phyloP scores from a whole-genome alignment of 92 coral and sea anemone species.

The Ricordea florida region DNA sequence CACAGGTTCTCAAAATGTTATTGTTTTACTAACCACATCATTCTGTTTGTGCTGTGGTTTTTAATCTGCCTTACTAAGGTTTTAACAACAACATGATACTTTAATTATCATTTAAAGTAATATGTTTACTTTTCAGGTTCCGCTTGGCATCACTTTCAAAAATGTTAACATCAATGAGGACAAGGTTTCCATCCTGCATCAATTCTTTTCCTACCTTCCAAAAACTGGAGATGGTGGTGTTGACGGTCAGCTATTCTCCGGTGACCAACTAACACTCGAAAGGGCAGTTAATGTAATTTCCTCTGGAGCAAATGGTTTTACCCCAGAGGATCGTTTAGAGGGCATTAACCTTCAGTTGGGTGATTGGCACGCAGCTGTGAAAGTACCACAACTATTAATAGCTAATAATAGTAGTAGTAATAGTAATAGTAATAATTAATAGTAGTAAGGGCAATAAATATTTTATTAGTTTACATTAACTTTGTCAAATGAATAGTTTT shows the following conservation, averaged over 20 bases:
- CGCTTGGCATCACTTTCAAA: constrained; percentile 50
- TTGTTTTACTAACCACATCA: constrained; percentile 1
- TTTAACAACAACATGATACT: no score
- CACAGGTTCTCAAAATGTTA: background rate
- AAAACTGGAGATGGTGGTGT: constrained; percentile 16
- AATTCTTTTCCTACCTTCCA: constrained; percentile 51
- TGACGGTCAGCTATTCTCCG: constrained; percentile 59
- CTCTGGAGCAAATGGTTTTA: constrained; percentile 54
- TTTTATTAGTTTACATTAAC: no score
- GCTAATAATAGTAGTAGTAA: background rate
- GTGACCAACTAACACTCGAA: constrained; percentile 60
- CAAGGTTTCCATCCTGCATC: constrained; percentile 45
- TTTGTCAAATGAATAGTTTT: no score
- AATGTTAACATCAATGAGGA: constrained; percentile 69
- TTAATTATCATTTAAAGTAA: no score
- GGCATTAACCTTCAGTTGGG: constrained; percentile 62
- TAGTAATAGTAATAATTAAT: background rate
- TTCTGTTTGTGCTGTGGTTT: constrained; percentile 1
- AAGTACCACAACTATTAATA: constrained; percentile 35
- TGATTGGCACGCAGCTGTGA: constrained; percentile 72
- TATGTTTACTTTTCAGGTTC: constrained; percentile 41
- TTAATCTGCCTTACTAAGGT: background rate
- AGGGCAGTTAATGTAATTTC: constrained; percentile 41
- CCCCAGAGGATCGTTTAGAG: constrained; percentile 53
- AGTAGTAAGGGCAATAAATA: no score